Percentiles rank a stretch among this genome's conserved stretches.
Evolutionary conservation across 2,797 vertebrate species (phyloP).

Genomic region (Brotula barbata): DNA sequence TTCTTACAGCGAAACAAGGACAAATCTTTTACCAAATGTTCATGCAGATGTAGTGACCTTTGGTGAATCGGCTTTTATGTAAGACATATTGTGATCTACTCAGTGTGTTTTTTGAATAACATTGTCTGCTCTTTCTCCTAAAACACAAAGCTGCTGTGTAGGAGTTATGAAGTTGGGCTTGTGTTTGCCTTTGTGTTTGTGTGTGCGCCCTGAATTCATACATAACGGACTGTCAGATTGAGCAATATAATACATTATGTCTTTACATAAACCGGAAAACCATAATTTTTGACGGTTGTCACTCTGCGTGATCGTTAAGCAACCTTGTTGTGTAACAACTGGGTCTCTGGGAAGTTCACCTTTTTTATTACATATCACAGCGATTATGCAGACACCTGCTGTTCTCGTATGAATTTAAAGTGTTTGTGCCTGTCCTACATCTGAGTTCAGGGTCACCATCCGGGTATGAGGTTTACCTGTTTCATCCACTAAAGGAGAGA

Average conservation of each 20-base stretch:
- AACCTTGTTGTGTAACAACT: slow-evolving; percentile 56
- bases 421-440: neutral
- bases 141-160: slow-evolving; percentile 59
- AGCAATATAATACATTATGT: slow-evolving; percentile 28
- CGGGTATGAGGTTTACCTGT: too few relatives aligned
- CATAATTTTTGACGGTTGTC: slow-evolving; percentile 26
- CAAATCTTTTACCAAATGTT: too few relatives aligned
- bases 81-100: slow-evolving; percentile 32
- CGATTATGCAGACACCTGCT: slow-evolving; percentile 16
- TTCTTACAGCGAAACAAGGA: too few relatives aligned
- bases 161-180: slow-evolving; percentile 46
- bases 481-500: neutral
- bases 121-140: slow-evolving; percentile 44
- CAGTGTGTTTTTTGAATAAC: slow-evolving; percentile 52
- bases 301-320: slow-evolving; percentile 41
- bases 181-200: neutral
- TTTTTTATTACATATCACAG: slow-evolving; percentile 26
- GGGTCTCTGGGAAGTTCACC: slow-evolving; percentile 38
- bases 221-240: slow-evolving; percentile 46
- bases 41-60: slow-evolving; percentile 23
- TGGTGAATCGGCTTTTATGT: slow-evolving; percentile 5
- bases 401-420: too few relatives aligned
- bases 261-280: slow-evolving; percentile 47
- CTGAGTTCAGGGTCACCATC: too few relatives aligned
- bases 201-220: slow-evolving; percentile 25